Base-by-base conservation (phyloP, 37 sponge, comb jelly and placozoan genomes). In the Cladorhizidae sp. region DNA sequence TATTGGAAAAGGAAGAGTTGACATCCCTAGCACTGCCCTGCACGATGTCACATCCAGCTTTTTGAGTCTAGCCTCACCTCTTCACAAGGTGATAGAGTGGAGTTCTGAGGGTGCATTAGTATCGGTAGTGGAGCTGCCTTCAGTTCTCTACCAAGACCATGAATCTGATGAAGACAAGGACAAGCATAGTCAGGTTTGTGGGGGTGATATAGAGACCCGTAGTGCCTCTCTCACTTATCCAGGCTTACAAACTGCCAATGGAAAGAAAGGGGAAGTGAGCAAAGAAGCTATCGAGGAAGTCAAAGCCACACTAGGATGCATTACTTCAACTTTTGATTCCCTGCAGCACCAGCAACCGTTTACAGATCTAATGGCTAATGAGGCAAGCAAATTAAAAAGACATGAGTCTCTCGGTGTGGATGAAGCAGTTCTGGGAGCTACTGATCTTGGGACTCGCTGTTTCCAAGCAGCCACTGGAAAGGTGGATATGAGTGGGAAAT, bases 221-320 rank as follows among this genome's bases (percentile, higher is more conserved):
- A n/a, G n/a, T n/a, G n/a, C 49, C 49, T 45, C 49, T 45, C 8
- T 9, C 59, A 58, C 23, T 8, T 88, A 70, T 21, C 75, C 82
- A 57, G 86, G 86, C 22, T 41, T 90, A 9, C 65, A 70, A 39
- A 90, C 91, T 58, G 86, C 87, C 37, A 76, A 81, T 73, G 91
- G 86, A 23, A 85, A 67, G 75, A 42, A 75, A 22, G 86, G 85
- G 36, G 32, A 40, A 2, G 50, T 86, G 9, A 74, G 71, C 2
- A 22, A 59, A 29, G 26, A 37, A 56, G 63, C 90, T 12, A 32
- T 88, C 22, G 2, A 54, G 32, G 80, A 56, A 56, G 64, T 43
- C 6, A 59, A 59, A 12, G 61, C 61, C 3, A 59, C n/a, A 17
- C 61, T 59, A 5, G 61, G 28, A 45, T 45, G 49, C 49, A 45